Evolutionary conservation across 2,888 invertebrate species (phyloP).

Genomic region (Limnephilus auricula): DNA sequence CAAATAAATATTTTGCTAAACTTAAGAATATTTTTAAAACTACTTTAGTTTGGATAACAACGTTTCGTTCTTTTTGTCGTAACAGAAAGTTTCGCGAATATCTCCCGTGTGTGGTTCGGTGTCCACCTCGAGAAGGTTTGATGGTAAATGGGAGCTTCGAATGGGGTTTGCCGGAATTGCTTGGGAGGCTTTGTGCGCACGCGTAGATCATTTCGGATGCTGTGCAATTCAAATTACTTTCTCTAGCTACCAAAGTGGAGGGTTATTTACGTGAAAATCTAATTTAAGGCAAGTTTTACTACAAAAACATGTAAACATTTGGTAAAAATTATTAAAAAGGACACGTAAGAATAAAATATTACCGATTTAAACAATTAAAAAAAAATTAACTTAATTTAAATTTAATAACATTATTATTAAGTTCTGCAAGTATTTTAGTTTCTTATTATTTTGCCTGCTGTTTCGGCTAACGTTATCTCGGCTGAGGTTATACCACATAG

Average conservation of each 20-base stretch:
- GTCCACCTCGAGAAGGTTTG: conserved; percentile 19
- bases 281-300: not conserved
- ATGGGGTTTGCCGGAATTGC: not conserved
- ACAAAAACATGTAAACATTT: not conserved
- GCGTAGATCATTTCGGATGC: conserved; percentile 19
- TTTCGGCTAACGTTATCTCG: too few species aligned
- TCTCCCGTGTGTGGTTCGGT: not conserved
- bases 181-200: not conserved
- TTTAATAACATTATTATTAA: too few species aligned
- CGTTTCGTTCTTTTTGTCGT: not conserved
- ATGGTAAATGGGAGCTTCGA: not conserved
- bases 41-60: not conserved
- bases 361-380: too few species aligned
- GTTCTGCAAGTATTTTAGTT: too few species aligned
- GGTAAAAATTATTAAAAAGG: too few species aligned
- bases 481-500: too few species aligned
- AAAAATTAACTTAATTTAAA: too few species aligned
- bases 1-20: not conserved
- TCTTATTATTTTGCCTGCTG: too few species aligned
- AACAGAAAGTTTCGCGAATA: not conserved
- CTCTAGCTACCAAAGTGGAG: not conserved
- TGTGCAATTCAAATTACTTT: not conserved
- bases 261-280: not conserved
- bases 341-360: too few species aligned
- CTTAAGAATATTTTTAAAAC: not conserved